Conservation (phyloP, 2,888 invertebrate species). For the Protula sp. region DNA sequence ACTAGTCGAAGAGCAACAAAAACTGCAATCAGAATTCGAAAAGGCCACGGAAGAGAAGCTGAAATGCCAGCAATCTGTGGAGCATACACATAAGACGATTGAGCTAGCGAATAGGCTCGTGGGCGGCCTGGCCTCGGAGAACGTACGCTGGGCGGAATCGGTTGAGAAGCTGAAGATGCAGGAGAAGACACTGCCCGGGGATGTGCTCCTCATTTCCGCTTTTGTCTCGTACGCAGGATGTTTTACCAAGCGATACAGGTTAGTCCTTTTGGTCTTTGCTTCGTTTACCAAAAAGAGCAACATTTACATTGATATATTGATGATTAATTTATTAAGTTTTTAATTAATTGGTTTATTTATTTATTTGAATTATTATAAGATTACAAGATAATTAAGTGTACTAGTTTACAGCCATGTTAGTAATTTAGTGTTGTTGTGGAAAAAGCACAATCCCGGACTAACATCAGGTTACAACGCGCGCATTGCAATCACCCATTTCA, state of each 20-base stretch:
- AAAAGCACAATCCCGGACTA: too few relatives aligned
- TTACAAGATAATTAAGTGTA: too few relatives aligned
- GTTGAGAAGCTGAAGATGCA: conserved; percentile 70
- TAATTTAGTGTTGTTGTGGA: too few relatives aligned
- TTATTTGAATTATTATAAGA: too few relatives aligned
- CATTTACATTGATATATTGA: too few relatives aligned
- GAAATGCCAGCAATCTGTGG: conserved; percentile 88
- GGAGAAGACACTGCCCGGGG: conserved; percentile 86
- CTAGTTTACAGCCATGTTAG: too few relatives aligned
- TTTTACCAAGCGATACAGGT: conserved; percentile 86
- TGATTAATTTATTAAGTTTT: too few relatives aligned
- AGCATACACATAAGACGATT: conserved; percentile 87
- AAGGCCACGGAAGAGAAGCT: conserved; percentile 77
- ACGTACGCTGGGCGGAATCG: conserved; percentile 91
- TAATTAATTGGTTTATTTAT: too few relatives aligned
- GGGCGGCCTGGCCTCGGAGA: conserved; percentile 90
- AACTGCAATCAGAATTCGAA: conserved; percentile 86
- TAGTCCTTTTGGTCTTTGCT: too few relatives aligned
- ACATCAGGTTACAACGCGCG: too few relatives aligned
- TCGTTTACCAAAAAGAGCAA: too few relatives aligned
- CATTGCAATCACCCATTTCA: too few relatives aligned
- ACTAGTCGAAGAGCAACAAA: conserved; percentile 79
- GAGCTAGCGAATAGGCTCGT: conserved; percentile 86
- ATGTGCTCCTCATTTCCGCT: conserved; percentile 84
- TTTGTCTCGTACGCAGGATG: conserved; percentile 96